Evolutionary conservation across 2,113 vertebrate genomes (phyloP).

Genomic region (Ailuropoda melanoleuca): DNA sequence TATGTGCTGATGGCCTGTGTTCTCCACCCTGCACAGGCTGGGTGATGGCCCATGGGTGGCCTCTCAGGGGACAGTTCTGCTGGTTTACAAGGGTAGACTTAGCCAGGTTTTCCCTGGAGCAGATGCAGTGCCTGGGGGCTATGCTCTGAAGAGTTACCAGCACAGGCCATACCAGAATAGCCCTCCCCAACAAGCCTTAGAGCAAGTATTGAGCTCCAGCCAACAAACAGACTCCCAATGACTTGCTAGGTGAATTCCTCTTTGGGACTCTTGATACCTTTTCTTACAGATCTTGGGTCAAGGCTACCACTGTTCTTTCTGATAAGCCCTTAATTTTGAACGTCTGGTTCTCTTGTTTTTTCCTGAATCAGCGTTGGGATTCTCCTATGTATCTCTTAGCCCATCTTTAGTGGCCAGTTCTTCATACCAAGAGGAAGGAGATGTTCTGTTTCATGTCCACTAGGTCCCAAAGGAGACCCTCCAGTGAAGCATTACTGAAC

Average conservation of each 20-base stretch:
- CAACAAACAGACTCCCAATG: not conserved
- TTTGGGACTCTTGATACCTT: not conserved
- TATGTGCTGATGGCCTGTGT: no score
- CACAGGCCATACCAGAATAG: not conserved
- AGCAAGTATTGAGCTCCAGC: not conserved
- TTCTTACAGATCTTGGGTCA: not conserved
- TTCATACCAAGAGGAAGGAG: not conserved
- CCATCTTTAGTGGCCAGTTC: not conserved
- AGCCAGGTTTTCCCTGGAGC: not conserved
- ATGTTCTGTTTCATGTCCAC: not conserved
- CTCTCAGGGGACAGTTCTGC: not conserved
- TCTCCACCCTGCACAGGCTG: not conserved
- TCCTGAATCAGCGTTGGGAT: not conserved
- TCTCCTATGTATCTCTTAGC: not conserved
- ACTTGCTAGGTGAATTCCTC: not conserved
- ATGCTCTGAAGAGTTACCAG: not conserved
- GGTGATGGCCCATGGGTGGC: not conserved
- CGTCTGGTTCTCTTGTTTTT: not conserved
- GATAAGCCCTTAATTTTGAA: not conserved
- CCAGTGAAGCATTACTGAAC: fast-evolving
- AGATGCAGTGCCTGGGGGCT: not conserved
- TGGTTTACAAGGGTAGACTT: not conserved
- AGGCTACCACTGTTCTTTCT: no score
- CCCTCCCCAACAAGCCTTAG: not conserved
- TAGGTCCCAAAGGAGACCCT: not conserved